phyloP scores from a whole-genome alignment of 2,797 vertebrate species.

The Heliangelus exortis region DNA sequence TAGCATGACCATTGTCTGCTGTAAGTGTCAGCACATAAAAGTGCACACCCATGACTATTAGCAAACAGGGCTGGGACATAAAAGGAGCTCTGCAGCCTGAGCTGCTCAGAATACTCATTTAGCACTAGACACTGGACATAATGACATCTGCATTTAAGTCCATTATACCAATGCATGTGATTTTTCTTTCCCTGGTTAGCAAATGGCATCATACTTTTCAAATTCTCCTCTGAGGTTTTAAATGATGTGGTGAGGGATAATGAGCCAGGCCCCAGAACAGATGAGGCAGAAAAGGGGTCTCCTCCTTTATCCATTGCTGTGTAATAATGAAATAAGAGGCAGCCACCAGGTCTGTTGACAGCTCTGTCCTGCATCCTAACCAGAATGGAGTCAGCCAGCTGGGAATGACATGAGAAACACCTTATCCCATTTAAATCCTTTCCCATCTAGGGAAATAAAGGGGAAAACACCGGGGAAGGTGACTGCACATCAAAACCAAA shows the following conservation, averaged over 20 bases:
- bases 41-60: slow-evolving; percentile 3
- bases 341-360: neutral
- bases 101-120: slow-evolving; percentile 20
- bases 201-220: slow-evolving; percentile 52
- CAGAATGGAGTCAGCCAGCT: neutral
- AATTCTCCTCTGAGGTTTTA: slow-evolving; percentile 40
- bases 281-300: neutral
- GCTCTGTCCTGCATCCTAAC: neutral
- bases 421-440: neutral
- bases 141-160: slow-evolving; percentile 45
- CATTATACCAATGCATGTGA: neutral
- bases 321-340: neutral
- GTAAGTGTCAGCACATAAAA: slow-evolving; percentile 36
- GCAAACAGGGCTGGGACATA: slow-evolving; percentile 11
- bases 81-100: slow-evolving; percentile 25
- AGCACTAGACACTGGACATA: slow-evolving; percentile 12
- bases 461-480: neutral
- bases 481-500: neutral
- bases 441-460: neutral
- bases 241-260: neutral
- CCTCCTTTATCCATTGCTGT: neutral
- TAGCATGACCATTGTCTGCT: slow-evolving; percentile 28
- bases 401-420: neutral
- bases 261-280: neutral
- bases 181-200: slow-evolving; percentile 48